These are phyloP conservation scores for Platysteira castanea DNA, from an alignment of 2,113 vertebrate genomes.

Conservation along the genomic window DNA sequence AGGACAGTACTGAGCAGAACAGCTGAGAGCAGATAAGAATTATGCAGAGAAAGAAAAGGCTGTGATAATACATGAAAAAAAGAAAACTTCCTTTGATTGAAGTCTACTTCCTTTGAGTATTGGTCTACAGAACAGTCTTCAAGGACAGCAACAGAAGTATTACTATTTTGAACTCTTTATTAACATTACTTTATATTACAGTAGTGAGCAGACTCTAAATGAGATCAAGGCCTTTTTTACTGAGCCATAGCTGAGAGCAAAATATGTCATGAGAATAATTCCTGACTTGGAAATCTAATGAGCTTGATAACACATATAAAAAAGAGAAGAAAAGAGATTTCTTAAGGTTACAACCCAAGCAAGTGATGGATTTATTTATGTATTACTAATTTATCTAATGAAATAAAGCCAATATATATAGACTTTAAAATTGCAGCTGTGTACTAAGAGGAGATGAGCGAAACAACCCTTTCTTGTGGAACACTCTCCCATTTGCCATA, in stretches of 20 bases:
- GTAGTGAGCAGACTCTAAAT: background rate
- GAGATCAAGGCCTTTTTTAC: background rate
- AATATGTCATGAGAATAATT: background rate
- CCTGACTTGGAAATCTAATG: background rate
- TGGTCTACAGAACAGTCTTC: background rate
- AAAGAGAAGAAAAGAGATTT: background rate
- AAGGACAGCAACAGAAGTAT: background rate
- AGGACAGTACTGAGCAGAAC: background rate
- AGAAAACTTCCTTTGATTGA: background rate
- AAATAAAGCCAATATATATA: background rate
- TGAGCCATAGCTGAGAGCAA: background rate
- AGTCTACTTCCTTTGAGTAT: background rate
- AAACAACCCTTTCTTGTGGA: background rate
- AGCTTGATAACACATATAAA: background rate
- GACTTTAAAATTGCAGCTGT: background rate
- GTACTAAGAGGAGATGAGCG: background rate
- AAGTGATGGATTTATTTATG: background rate
- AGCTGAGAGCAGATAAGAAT: background rate
- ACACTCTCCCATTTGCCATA: background rate
- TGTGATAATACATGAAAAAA: background rate
- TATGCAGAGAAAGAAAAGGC: background rate
- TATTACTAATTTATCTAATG: background rate
- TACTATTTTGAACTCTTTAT: background rate
- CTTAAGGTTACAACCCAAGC: background rate
- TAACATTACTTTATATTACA: background rate